phyloP scores from a whole-genome alignment of 2,888 invertebrate genomes.

The Tridacna gigas region DNA sequence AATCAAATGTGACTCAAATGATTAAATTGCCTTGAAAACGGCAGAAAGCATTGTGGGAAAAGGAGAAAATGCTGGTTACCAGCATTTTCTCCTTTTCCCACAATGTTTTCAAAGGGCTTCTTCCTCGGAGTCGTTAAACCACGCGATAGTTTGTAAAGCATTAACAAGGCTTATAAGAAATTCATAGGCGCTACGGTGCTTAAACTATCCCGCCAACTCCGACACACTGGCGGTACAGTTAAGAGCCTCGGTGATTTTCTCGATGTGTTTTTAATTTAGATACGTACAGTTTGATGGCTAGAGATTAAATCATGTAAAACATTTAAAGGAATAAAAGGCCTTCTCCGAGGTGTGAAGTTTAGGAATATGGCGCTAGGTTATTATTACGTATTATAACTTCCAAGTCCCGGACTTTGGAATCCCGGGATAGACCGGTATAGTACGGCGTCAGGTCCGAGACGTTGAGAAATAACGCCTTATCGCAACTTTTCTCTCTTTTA shows the following conservation, averaged over 20 bases:
- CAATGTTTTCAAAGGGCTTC: background rate
- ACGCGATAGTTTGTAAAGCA: background rate
- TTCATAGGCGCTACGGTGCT: background rate
- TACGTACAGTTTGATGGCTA: slow-evolving; percentile 62
- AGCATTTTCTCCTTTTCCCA: slow-evolving; percentile 9
- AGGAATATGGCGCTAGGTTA: slow-evolving; percentile 36
- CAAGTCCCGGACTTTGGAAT: background rate
- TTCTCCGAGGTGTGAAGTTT: slow-evolving; percentile 53
- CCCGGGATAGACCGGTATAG: slow-evolving; percentile 1
- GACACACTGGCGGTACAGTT: slow-evolving; percentile 53
- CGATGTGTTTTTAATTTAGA: slow-evolving; percentile 68
- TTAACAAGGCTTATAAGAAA: slow-evolving; percentile 16
- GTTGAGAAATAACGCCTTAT: background rate
- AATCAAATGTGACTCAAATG: no score
- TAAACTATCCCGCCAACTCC: slow-evolving; percentile 24
- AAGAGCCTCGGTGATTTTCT: slow-evolving; percentile 50
- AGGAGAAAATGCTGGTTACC: slow-evolving; percentile 3
- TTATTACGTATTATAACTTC: slow-evolving; percentile 2
- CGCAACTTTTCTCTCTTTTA: slow-evolving; percentile 4
- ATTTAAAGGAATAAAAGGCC: slow-evolving; percentile 53
- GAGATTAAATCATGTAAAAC: slow-evolving; percentile 62
- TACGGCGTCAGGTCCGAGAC: slow-evolving; percentile 9
- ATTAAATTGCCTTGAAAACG: no score
- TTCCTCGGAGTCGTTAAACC: background rate
- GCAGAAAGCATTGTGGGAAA: background rate